phyloP scores from a whole-genome alignment of 1,140 invertebrate genomes.

The Macrobrachium rosenbergii region DNA sequence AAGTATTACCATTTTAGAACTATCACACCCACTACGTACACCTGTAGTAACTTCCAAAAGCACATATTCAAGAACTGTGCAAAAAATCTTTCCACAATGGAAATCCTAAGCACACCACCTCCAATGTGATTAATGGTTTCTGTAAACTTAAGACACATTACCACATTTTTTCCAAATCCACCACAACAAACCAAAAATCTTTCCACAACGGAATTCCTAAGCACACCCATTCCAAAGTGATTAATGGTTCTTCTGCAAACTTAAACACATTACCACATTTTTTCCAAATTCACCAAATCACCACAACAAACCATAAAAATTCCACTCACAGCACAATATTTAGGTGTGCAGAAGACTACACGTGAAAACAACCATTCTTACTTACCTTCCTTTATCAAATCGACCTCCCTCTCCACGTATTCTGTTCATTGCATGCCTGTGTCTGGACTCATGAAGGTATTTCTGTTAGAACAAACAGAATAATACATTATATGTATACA shows the following conservation, averaged over 20 bases:
- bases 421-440: slow-evolving; percentile 97
- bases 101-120: too few species aligned
- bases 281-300: background rate
- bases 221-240: too few species aligned
- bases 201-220: too few species aligned
- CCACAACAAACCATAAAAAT: background rate
- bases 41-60: too few species aligned
- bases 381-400: slow-evolving; percentile 74
- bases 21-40: too few species aligned
- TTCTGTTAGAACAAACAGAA: slow-evolving; percentile 78
- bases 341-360: background rate
- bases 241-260: too few species aligned
- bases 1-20: too few species aligned
- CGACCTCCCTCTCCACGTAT: slow-evolving; percentile 96
- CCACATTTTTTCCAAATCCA: background rate
- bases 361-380: background rate
- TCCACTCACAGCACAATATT: background rate
- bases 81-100: too few species aligned
- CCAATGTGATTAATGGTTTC: too few species aligned
- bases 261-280: too few species aligned
- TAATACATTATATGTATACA: slow-evolving; percentile 13
- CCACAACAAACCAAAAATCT: background rate
- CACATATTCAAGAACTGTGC: too few species aligned
- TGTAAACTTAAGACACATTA: too few species aligned
- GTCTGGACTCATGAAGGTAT: slow-evolving; percentile 98